These are phyloP conservation scores for Micrasema minimum DNA, from an alignment of 1,140 invertebrate genomes.

Conservation along the genomic window DNA sequence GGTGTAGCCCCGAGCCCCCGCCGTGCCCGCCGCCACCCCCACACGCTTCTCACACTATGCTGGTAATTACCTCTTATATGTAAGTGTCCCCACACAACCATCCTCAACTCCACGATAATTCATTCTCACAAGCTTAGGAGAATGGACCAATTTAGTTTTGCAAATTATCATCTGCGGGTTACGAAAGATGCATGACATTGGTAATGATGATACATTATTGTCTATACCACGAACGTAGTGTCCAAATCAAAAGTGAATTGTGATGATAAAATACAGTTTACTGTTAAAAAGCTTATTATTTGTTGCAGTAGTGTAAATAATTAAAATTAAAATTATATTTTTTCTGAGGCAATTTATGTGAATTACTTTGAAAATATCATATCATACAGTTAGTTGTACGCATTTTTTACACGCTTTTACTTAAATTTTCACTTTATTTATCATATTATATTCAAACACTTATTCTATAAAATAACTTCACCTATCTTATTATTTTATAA, in stretches of 20 bases:
- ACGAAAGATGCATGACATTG: background rate
- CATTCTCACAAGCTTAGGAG: background rate
- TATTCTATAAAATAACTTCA: no score
- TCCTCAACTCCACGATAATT: slow-evolving; percentile 56
- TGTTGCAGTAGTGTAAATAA: background rate
- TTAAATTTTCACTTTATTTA: no score
- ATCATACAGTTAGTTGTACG: no score
- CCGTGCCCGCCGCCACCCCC: slow-evolving; percentile 62
- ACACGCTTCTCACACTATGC: slow-evolving; percentile 67
- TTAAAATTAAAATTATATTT: no score
- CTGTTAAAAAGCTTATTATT: background rate
- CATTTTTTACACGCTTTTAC: no score
- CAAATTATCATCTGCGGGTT: slow-evolving; percentile 8
- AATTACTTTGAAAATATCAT: no score
- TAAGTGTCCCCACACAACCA: slow-evolving; percentile 69
- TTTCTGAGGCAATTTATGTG: no score
- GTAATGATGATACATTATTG: background rate
- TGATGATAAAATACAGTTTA: background rate
- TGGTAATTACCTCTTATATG: slow-evolving; percentile 78
- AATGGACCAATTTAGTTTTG: slow-evolving; percentile 7
- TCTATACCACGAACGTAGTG: background rate
- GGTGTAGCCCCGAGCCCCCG: slow-evolving; percentile 63
- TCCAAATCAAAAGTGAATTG: slow-evolving; percentile 4
- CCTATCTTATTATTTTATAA: no score
- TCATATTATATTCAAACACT: no score